These are phyloP conservation scores for Xestia xanthographa DNA, from an alignment of 2,888 invertebrate species.

Conservation along the genomic window DNA sequence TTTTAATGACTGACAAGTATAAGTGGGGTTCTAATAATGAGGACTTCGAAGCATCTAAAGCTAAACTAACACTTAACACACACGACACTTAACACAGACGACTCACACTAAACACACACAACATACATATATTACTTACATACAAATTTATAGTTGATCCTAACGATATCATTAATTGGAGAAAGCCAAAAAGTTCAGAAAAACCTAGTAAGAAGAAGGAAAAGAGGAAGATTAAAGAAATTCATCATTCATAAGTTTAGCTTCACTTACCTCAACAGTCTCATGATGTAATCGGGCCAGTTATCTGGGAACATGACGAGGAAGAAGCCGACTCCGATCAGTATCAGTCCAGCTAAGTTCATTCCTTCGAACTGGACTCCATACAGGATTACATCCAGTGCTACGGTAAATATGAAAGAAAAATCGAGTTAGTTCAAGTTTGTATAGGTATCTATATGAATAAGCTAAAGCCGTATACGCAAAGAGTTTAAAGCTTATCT, in stretches of 20 bases:
- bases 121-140: constrained; percentile 10
- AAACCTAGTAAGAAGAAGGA: constrained; percentile 11
- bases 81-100: background rate
- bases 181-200: constrained; percentile 7
- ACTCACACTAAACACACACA: constrained; percentile 11
- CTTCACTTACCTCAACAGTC: constrained; percentile 93
- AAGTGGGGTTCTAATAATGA: background rate
- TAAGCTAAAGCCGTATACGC: background rate
- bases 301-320: constrained; percentile 98
- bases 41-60: background rate
- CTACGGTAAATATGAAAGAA: constrained; percentile 84
- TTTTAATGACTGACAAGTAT: background rate
- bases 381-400: constrained; percentile 96
- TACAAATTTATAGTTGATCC: constrained; percentile 2
- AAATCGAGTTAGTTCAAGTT: background rate
- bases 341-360: constrained; percentile 98
- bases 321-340: constrained; percentile 97
- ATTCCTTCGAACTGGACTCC: constrained; percentile 97
- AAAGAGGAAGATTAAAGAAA: constrained; percentile 3
- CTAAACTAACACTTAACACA: background rate
- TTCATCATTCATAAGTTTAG: background rate
- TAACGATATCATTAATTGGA: constrained; percentile 4
- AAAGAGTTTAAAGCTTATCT: background rate
- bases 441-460: too few species aligned
- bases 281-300: constrained; percentile 98